Base-by-base conservation (phyloP, 2,797 vertebrate species). In the Sebastes oblongus region DNA sequence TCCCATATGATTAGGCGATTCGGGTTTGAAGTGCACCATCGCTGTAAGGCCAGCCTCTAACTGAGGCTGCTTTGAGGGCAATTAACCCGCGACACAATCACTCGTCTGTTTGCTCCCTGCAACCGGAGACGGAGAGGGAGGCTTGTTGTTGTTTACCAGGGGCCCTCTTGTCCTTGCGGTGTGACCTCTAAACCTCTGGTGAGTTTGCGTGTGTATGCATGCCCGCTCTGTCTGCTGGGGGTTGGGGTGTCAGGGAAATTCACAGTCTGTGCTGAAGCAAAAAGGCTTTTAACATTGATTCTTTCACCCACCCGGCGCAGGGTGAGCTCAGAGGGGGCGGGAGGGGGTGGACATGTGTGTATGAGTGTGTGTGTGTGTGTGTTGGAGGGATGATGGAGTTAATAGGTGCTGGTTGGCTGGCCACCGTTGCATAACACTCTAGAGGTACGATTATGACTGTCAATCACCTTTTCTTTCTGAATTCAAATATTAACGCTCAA, bases 261-360 rank as follows among this genome's bases (percentile, higher is more conserved):
- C 92, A 85, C 88, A 92, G 91, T 75, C 93, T 90, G 85, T 86
- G 90, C 90, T 81, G 83, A 87, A 88, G 91, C 92, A 88, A 91
- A 94, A 93, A 94, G 92, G 94, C 95, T 96, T 96, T 96, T 96
- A 96, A 94, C 94, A 96, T 96, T 87, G 95, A 96, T 96, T 95
- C 84, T 88, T 90, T 91, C 81, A 88, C 84, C 82, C 86, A 83
- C 71, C 85, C 65, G 9, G 69, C 42, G 36, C 58, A 71, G 81
- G 69, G 86, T 82, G 74, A 64, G 85, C 77, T 82, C 82, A 66
- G 77, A 86, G 77, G 80, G 55, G 6, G 39, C 3, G 27, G 56
- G 75, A 27, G 60, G 58, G 77, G 73, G 73, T 66, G 76, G 75
- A 58, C 66, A 56, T 89, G 81, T 70, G 77, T 70, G 58, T 72